Conservation (phyloP, 2,888 invertebrate genomes). For the Phaedon cochleariae region DNA sequence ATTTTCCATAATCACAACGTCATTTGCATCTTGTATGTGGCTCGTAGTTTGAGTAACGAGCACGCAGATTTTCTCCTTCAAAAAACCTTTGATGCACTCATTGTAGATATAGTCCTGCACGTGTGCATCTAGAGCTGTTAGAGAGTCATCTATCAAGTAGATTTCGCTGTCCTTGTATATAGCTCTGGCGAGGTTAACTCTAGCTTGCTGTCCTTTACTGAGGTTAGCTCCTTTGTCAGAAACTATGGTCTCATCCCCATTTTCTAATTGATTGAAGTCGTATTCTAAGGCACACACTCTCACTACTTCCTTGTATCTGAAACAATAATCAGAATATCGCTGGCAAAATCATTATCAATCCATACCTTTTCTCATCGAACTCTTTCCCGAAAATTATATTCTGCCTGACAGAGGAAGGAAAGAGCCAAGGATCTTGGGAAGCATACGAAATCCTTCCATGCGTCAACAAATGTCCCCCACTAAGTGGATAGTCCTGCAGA, state of each 20-base stretch:
- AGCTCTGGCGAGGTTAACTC: slow-evolving; percentile 85
- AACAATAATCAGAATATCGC: not conserved
- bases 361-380: slow-evolving; percentile 25
- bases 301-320: slow-evolving; percentile 55
- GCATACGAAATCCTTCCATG: slow-evolving; percentile 67
- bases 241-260: slow-evolving; percentile 81
- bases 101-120: slow-evolving; percentile 87
- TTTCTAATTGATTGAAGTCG: slow-evolving; percentile 76
- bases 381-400: slow-evolving; percentile 67
- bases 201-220: slow-evolving; percentile 84
- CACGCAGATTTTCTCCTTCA: slow-evolving; percentile 73
- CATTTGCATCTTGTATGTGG: slow-evolving; percentile 65
- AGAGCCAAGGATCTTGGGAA: slow-evolving; percentile 71
- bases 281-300: slow-evolving; percentile 73
- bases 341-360: not conserved
- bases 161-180: slow-evolving; percentile 84
- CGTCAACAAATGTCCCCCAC: slow-evolving; percentile 58
- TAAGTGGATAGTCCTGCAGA: slow-evolving; percentile 59
- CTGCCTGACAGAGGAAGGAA: slow-evolving; percentile 71
- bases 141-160: slow-evolving; percentile 86
- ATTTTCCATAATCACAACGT: slow-evolving; percentile 54
- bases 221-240: slow-evolving; percentile 78
- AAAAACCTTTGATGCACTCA: slow-evolving; percentile 71
- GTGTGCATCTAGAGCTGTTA: slow-evolving; percentile 87
- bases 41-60: slow-evolving; percentile 78